Evolutionary conservation across 2,113 vertebrate genomes (phyloP).

Genomic region (Typhlomys cinereus): DNA sequence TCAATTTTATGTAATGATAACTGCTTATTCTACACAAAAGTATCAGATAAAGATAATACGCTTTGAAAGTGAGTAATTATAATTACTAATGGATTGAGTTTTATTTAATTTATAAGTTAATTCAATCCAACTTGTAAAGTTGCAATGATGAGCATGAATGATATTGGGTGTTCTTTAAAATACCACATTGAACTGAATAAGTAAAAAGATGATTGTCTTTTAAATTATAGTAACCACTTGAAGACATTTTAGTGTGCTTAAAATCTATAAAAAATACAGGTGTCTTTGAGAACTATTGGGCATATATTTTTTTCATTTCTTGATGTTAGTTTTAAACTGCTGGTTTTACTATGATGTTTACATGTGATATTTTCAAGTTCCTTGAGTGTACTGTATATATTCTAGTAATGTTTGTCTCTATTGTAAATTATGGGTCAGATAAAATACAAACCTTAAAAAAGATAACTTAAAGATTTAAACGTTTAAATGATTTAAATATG

Average conservation of each 20-base stretch:
- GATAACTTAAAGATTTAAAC: background rate
- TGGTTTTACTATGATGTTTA: background rate
- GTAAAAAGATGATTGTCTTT: too few species aligned
- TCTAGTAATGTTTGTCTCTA: background rate
- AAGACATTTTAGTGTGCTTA: background rate
- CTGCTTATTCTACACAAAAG: too few species aligned
- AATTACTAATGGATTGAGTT: too few species aligned
- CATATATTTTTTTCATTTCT: background rate
- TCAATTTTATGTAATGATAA: too few species aligned
- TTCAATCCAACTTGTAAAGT: background rate
- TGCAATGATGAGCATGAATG: background rate
- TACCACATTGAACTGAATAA: too few species aligned
- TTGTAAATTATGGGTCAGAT: background rate
- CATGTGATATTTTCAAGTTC: background rate
- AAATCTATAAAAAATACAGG: background rate
- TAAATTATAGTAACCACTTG: too few species aligned
- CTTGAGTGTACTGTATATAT: background rate
- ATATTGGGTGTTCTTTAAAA: too few species aligned
- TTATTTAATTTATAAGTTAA: too few species aligned
- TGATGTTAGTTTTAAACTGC: background rate
- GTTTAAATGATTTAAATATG: too few species aligned
- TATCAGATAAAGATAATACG: too few species aligned
- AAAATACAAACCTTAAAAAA: background rate
- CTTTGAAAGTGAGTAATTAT: too few species aligned
- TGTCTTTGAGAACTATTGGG: background rate